Conservation (phyloP, 1,140 invertebrate species). For the Drosophila sp. region DNA sequence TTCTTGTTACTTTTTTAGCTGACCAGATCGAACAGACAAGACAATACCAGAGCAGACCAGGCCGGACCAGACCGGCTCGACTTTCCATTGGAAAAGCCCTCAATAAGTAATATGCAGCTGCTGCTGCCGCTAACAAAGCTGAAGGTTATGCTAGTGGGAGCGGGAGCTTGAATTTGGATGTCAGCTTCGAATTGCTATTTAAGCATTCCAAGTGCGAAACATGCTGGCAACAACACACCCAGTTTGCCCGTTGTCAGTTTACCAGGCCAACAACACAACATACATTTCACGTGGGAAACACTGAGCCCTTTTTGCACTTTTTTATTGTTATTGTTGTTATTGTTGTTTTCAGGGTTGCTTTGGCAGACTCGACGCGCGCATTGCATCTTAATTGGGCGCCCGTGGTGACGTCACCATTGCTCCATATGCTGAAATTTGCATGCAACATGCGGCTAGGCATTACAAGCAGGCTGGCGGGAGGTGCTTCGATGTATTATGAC, state of each 20-base stretch:
- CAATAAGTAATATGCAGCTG: constrained; percentile 33
- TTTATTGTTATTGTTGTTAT: constrained; percentile 2
- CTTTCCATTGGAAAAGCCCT: constrained; percentile 81
- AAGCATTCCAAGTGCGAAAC: constrained; percentile 63
- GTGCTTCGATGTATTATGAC: constrained; percentile 61
- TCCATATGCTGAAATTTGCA: constrained; percentile 75
- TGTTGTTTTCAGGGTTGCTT: constrained; percentile 34
- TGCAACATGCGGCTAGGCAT: constrained; percentile 32
- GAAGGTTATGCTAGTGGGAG: constrained; percentile 60
- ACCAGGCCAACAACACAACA: constrained; percentile 22
- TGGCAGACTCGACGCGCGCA: constrained; percentile 51
- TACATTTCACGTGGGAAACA: constrained; percentile 71
- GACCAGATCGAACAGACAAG: constrained; percentile 23
- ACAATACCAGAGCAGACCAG: constrained; percentile 3
- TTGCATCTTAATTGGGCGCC: constrained; percentile 70
- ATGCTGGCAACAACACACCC: constrained; percentile 62
- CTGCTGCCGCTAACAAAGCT: constrained; percentile 13
- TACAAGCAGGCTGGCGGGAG: neutral
- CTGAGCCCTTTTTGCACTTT: constrained; percentile 58
- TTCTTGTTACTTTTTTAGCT: neutral
- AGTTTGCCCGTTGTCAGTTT: constrained; percentile 32
- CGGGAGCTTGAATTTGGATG: constrained; percentile 9
- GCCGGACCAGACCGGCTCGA: constrained; percentile 58
- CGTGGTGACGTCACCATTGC: constrained; percentile 64
- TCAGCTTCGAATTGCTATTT: constrained; percentile 39